Conservation (phyloP, 2,797 vertebrate genomes). For the Poecilia wingei region DNA sequence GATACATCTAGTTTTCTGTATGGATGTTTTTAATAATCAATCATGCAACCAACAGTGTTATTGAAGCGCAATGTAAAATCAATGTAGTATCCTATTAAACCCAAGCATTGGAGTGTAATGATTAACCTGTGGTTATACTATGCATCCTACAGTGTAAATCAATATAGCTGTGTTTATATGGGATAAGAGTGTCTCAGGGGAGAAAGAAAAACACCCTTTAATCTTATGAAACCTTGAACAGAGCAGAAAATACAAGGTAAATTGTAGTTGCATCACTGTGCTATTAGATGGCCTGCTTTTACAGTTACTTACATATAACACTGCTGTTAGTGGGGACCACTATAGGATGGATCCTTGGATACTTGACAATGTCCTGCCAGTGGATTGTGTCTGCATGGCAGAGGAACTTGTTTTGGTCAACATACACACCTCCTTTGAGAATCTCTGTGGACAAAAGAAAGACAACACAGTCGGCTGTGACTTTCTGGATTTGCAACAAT, state of each 20-base stretch:
- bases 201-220: neutral
- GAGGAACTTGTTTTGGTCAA: constrained; percentile 97
- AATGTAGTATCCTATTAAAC: neutral
- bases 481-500: neutral
- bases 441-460: constrained; percentile 85
- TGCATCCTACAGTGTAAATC: neutral
- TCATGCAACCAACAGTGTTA: neutral
- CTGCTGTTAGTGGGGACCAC: constrained; percentile 94
- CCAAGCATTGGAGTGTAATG: neutral
- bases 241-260: neutral
- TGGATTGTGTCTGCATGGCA: constrained; percentile 97
- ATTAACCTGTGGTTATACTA: neutral
- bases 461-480: neutral
- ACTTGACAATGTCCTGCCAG: constrained; percentile 97
- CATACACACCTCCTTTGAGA: constrained; percentile 94
- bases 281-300: neutral
- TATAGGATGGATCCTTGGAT: constrained; percentile 86
- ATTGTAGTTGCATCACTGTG: neutral
- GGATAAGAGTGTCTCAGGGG: neutral
- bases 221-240: neutral
- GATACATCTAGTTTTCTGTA: neutral
- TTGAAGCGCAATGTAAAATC: neutral
- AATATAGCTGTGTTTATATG: neutral
- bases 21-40: neutral
- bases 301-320: constrained; percentile 79